Base-by-base conservation (phyloP, 35 echinoderm and acorn worm genomes). In the Ophioderma brevispina region DNA sequence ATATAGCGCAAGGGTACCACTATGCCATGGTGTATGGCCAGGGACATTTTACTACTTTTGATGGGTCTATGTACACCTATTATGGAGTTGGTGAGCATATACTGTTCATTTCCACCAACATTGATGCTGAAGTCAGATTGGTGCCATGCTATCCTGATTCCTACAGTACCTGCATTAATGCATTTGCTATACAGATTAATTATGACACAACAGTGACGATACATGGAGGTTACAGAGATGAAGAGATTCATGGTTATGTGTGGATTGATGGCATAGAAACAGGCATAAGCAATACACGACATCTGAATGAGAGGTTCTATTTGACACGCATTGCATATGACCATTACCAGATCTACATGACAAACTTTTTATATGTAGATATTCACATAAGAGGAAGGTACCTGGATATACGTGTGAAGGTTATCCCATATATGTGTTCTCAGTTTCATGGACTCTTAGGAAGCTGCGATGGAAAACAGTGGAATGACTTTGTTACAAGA, bases 11-110 rank as follows among this genome's bases (percentile, higher is more conserved):
- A 25, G 85, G 43, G 35, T 83, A 79, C 32, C 80, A 88, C 32
- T 87, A 64, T 70, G 91, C 32, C 15, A 86, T 76, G 64, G 79
- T 89, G 18, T 97, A 94, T 80, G 95, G 95, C 0, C 84, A 77
- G 18, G 95, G 95, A 50, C 91, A 94, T 32, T 93, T 97, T 37
- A 94, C 80, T 18, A 97, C 95, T 25, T 97, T 93, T 91, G 95
- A 97, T 84, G 95, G 95, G 21, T 84, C 95, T 35, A 82, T 39
- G 32, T 97, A 91, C 40, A 82, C 80, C 28, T 97, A 91, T 76
- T 93, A 86, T 52, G 95, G 95, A 30, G 35, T 46, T 33, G 95
- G 92, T 37, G 89, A 94, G 81, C 85, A 97, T 70, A 39, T 64
- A 6, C 49, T 94, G 23, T 84, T 93, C 33, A 84, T 80, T 19